Base-by-base conservation (phyloP, 2,797 vertebrate genomes). In the Enteromius afrohamiltoni region DNA sequence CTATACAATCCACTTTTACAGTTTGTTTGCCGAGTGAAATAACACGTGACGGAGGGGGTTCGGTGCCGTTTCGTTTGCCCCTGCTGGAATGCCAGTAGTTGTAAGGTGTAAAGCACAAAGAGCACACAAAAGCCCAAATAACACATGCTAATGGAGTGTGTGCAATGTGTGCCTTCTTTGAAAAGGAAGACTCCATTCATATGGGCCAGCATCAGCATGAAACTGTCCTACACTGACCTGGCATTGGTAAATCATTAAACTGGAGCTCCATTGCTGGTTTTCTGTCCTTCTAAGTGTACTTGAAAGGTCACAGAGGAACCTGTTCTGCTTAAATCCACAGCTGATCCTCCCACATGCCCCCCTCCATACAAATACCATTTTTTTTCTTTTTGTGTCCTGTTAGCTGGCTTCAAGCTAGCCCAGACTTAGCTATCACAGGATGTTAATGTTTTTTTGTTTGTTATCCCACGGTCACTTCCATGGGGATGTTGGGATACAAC, bases 351-450 rank as follows among this genome's bases (percentile, higher is more conserved):
- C n/a, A 37, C 68, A 53, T 67, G 21, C 9, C 51, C 31, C 47
- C 23, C 17, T 45, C 42, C 42, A 45, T 51, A 14, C 2, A 21
- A 65, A 51, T 51, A 60, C 60, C n/a, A 0, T 42, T 42, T 42
- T 42, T 8, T 51, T 4, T 42, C 45, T 40, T 10, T 53, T 6
- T 29, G 4, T 64, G 69, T 73, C 75, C 34, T 87, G 77, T 85
- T 83, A 60, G 51, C 55, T 76, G 26, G 29, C 23, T 71, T 45
- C 65, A 75, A 87, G 76, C 37, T 21, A 83, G 37, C 76, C 64
- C 84, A 88, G 82, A 77, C 81, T 85, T 37, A 26, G 23, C 77
- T 71, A 69, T 86, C 73, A 73, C 86, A 91, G 92, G 91, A 94
- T 91, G 87, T 85, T 80, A 17, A 65, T 81, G 77, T 87, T 90